Base-by-base conservation (phyloP, 2,113 vertebrate genomes). In the Gallinago jamesoni region DNA sequence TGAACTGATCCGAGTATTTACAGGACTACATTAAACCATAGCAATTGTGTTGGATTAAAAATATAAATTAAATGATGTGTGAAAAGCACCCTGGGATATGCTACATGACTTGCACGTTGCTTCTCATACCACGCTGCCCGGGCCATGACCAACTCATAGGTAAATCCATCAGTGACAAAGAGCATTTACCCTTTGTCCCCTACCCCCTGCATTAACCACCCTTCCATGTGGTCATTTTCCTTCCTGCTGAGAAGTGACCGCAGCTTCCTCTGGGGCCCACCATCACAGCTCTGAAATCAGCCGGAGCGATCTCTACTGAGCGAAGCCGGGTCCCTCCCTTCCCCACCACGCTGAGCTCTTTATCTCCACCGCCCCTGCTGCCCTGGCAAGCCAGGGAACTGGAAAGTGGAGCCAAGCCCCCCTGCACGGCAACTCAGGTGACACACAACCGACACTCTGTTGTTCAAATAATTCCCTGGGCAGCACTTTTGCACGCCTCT, bases 151-250 rank as follows among this genome's bases (percentile, higher is more conserved):
- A 69, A 21, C 55, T 43, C 63, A 6, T 8, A 2, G 56, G 64
- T 81, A 73, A 93, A 95, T 16, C 84, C 73, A 73, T 19, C 73
- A 68, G 64, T 67, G 66, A 59, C 73, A 73, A 57, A 73, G 70
- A 84, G 37, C 48, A 3, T 18, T 95, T 39, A 17, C 75, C 66
- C 85, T 94, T 76, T 91, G 89, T 84, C 87, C 79, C 64, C 90
- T 84, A 22, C 89, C 95, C 94, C 87, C 79, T 50, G 89, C 86
- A 68, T 66, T 62, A 72, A 87, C 93, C 95, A 95, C 86, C 75
- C 95, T 94, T 74, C 90, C 85, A 97, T 92, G 96, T 91, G 96
- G 82, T 98, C 97, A 98, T 97, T 97, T 97, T 96, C 97, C 98
- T 98, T 98, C 98, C 98, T 98, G 97, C 95, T 89, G 89, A 81